Base-by-base conservation (phyloP, 2,113 vertebrate species). In the Elgaria multicarinata region DNA sequence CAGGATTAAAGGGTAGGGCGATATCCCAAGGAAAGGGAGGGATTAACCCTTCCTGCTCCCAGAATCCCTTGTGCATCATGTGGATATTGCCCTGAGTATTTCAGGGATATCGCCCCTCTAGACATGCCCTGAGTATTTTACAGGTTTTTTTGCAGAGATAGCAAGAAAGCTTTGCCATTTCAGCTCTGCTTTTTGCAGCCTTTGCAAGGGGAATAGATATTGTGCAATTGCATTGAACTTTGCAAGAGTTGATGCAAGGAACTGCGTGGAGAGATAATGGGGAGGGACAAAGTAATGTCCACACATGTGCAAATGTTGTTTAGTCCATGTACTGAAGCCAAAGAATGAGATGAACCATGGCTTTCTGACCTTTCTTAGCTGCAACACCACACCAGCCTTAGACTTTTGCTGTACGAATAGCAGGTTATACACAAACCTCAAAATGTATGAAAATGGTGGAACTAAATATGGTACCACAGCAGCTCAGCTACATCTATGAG, bases 261-360 rank as follows among this genome's bases (percentile, higher is more conserved):
- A 42, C 1, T 4, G 5, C 13, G 12, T 53, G 12, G 5, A 28
- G 1, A 28, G 66, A 26, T n/a, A 13, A 6, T 2, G 1, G 20
- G 72, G 18, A 7, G 16, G 16, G 18, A 8, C 1, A 1, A 10
- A 31, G 67, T 33, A 69, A 31, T 7, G 31, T 3, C 33, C 9
- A 69, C 16, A 42, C 5, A 72, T 18, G 13, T 18, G 36, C 66
- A 67, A 28, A 75, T 13, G 36, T 75, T 39, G 14, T 39, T 22
- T n/a, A 75, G 7, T 1, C 6, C 18, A 75, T 24, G 22, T 24
- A 3, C 20, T 42, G 39, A 44, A 75, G 39, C 20, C 8, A 13
- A 75, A 20, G 72, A 4, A 42, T 18, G 14, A 74, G 14, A 39
- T 75, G 16, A 42, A 42, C 7, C 14, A 33, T 31, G 28, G 76